A percentile compares a stretch with the other conserved stretches of the same genome.
phyloP scores from a whole-genome alignment of 2,797 vertebrate species.

The Toxotes lorentzi region DNA sequence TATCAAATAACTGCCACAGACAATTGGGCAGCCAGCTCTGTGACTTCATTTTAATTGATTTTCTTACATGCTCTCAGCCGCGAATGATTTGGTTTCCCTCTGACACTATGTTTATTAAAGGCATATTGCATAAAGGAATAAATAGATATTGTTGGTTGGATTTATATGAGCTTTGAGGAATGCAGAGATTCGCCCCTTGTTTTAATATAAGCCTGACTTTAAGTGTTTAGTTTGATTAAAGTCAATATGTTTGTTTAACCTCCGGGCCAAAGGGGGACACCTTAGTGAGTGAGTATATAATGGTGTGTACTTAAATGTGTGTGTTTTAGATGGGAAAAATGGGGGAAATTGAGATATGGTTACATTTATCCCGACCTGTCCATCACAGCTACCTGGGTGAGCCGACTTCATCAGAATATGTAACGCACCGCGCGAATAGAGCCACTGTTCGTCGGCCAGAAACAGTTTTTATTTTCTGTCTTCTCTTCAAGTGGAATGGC shows the following conservation, averaged over 20 bases:
- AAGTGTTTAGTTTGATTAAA: conserved; percentile 82
- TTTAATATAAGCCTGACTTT: conserved; percentile 79
- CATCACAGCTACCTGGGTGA: conserved; percentile 62
- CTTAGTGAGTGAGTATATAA: conserved; percentile 21
- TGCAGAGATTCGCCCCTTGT: conserved; percentile 74
- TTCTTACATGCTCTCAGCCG: conserved; percentile 88
- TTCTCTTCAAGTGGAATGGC: conserved; percentile 80
- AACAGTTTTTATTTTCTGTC: conserved; percentile 67
- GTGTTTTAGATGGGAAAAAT: conserved; percentile 29
- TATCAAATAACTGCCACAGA: conserved; percentile 97
- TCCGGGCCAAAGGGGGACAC: conserved; percentile 71
- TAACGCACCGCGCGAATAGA: conserved; percentile 37
- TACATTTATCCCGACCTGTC: conserved; percentile 51
- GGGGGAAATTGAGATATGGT: conserved; percentile 34
- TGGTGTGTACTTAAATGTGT: background rate
- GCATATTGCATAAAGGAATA: conserved; percentile 89
- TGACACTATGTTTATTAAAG: conserved; percentile 96
- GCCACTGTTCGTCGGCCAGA: conserved; percentile 45
- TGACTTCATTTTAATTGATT: conserved; percentile 99
- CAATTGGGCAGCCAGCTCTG: conserved; percentile 89
- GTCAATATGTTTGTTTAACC: conserved; percentile 81
- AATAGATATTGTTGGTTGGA: conserved; percentile 91
- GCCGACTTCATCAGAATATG: conserved; percentile 65
- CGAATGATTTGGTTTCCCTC: conserved; percentile 91
- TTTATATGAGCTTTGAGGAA: conserved; percentile 84